phyloP scores from a whole-genome alignment of 2,797 vertebrate genomes.

The Falco novaeseelandiae region DNA sequence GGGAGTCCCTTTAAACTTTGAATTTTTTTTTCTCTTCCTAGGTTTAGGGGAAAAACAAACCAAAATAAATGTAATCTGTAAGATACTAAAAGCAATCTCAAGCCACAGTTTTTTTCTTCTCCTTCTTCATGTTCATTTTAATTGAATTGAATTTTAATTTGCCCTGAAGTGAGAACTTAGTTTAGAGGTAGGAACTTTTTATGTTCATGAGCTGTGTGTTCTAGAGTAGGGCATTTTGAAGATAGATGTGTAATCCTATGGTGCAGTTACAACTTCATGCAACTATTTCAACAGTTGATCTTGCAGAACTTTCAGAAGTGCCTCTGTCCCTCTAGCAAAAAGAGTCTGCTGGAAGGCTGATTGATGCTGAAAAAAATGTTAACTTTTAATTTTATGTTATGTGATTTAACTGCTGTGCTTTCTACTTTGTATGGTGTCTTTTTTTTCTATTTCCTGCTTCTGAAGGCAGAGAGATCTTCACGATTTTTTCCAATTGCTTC shows the following conservation, averaged over 20 bases:
- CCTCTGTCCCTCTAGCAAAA: background rate
- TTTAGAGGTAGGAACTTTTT: background rate
- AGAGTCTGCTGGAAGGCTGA: background rate
- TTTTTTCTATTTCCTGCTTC: background rate
- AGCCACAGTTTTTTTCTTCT: background rate
- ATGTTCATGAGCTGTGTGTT: background rate
- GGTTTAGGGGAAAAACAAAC: background rate
- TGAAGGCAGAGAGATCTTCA: background rate
- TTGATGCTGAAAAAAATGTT: background rate
- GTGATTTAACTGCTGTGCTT: background rate
- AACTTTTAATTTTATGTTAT: background rate
- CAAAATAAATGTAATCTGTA: background rate
- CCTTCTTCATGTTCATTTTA: background rate
- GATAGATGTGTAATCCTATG: background rate
- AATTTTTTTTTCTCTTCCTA: background rate
- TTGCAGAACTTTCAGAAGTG: background rate
- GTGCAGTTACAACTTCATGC: background rate
- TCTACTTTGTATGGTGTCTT: fast-evolving
- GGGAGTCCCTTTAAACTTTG: background rate
- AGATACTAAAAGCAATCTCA: background rate
- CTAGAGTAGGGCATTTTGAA: background rate
- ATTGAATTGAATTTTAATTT: background rate
- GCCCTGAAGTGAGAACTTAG: background rate
- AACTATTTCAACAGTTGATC: background rate
- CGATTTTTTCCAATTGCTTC: background rate